These are phyloP conservation scores for Nipponacmea schrenckii DNA, from an alignment of 2,888 invertebrate species.

Conservation along the genomic window DNA sequence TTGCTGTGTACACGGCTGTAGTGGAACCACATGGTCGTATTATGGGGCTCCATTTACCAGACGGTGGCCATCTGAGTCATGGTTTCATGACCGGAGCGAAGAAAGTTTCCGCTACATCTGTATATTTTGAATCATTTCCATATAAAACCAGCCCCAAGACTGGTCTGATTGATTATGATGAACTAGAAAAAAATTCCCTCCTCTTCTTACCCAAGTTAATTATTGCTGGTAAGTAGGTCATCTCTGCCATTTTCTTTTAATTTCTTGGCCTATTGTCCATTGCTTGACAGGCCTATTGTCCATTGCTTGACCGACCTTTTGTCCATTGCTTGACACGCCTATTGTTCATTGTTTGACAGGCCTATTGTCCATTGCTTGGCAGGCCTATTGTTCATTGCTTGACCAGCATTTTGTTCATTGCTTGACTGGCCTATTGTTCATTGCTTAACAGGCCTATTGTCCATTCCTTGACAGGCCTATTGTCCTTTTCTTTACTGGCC, in stretches of 20 bases:
- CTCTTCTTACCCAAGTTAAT: constrained; percentile 92
- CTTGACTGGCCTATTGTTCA: too few relatives aligned
- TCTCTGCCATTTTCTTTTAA: not conserved
- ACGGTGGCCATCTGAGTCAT: constrained; percentile 86
- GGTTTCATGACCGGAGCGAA: constrained; percentile 88
- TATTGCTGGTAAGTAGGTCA: constrained; percentile 77
- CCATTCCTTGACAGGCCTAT: too few relatives aligned
- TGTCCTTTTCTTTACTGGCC: too few relatives aligned
- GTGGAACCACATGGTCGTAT: constrained; percentile 91
- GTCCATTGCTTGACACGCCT: too few relatives aligned
- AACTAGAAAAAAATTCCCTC: constrained; percentile 81
- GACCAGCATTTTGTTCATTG: too few relatives aligned
- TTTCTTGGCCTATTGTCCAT: too few relatives aligned
- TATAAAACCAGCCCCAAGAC: constrained; percentile 85
- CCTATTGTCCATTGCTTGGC: too few relatives aligned
- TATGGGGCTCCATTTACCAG: constrained; percentile 95
- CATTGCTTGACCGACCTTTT: too few relatives aligned
- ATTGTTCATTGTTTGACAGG: too few relatives aligned
- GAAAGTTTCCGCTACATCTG: constrained; percentile 94
- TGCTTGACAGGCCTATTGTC: too few relatives aligned
- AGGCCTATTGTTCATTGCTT: too few relatives aligned
- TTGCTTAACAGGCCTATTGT: too few relatives aligned
- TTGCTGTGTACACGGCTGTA: constrained; percentile 91
- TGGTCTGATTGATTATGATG: constrained; percentile 93
- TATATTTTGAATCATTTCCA: constrained; percentile 98